Percentiles rank a stretch among this genome's conserved stretches.
Evolutionary conservation across 2,888 invertebrate genomes (phyloP).

Genomic region (Malachius bipustulatus): DNA sequence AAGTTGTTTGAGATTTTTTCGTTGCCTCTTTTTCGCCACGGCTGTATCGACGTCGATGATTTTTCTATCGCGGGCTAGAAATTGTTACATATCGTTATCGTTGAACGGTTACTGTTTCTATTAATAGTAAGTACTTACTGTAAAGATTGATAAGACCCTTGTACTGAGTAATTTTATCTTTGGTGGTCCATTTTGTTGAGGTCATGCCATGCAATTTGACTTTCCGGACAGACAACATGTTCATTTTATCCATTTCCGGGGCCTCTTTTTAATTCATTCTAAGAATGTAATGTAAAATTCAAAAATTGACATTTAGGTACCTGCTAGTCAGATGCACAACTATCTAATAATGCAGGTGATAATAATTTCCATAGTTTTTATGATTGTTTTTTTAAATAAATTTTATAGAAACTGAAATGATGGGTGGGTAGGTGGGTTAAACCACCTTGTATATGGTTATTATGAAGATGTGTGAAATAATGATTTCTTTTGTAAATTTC

Average conservation of each 20-base stretch:
- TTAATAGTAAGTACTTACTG: conserved; percentile 35
- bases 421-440: too few species aligned
- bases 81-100: conserved; percentile 37
- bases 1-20: conserved; percentile 45
- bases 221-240: conserved; percentile 34
- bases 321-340: too few species aligned
- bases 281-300: too few species aligned
- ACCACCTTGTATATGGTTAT: too few species aligned
- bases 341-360: too few species aligned
- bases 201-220: conserved; percentile 45
- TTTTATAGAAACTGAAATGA: too few species aligned
- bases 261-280: background rate
- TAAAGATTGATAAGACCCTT: conserved; percentile 46
- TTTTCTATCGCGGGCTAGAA: conserved; percentile 47
- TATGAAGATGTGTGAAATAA: too few species aligned
- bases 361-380: too few species aligned
- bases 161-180: conserved; percentile 48
- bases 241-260: conserved; percentile 12
- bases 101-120: too few species aligned
- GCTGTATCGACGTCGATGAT: conserved; percentile 46
- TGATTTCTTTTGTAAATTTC: too few species aligned
- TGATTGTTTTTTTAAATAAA: too few species aligned
- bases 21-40: conserved; percentile 39
- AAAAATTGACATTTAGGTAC: too few species aligned
- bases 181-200: conserved; percentile 46